Evolutionary conservation across 2,797 vertebrate species (phyloP), one percentile per base, ranked within the genome.

Genomic region (Buceros bicornis): DNA sequence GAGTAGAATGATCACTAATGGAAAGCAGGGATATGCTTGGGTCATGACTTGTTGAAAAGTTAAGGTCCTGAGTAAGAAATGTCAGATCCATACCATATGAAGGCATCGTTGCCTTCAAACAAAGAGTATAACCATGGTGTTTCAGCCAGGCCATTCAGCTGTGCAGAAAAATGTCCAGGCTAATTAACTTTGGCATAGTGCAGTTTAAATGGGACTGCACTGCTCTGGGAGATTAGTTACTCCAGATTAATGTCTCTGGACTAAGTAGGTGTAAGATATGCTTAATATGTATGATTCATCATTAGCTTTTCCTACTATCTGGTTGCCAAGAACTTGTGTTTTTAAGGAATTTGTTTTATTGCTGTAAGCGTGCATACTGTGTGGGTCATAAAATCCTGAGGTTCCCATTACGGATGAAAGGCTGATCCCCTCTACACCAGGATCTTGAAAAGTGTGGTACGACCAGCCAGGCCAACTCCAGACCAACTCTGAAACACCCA

Each of bases 281-380:
- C 69, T 94, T 95, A 95, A 83, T 92, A 74, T 73, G 90, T 94
- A 82, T 83, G 35, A 67, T 80, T 77, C 57, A 50, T 69, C 66
- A 60, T 90, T 94, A 89, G n/a, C 37, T 17, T 81, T 93, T 95
- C 81, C 47, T 96, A 48, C 69, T 89, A 26, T 16, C 48, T 89
- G 24, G 8, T 86, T 93, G 25, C 29, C 45, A 79, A 77, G 83
- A 91, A 42, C 42, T 72, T 92, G 42, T 24, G 43, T 79, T 91
- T 95, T 91, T 77, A 89, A 25, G 37, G 42, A 90, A 81, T 91
- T 78, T 86, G 18, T 88, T 94, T 93, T 60, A 74, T 22, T 87
- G 31, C 11, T 84, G 19, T 53, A 40, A 67, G 40, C 51, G 11
- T 43, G 5, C 70, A 29, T 76, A 16, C 33, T 47, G 2, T 14